phyloP scores from a whole-genome alignment of 2,113 vertebrate species.

The Asarcornis scutulata region DNA sequence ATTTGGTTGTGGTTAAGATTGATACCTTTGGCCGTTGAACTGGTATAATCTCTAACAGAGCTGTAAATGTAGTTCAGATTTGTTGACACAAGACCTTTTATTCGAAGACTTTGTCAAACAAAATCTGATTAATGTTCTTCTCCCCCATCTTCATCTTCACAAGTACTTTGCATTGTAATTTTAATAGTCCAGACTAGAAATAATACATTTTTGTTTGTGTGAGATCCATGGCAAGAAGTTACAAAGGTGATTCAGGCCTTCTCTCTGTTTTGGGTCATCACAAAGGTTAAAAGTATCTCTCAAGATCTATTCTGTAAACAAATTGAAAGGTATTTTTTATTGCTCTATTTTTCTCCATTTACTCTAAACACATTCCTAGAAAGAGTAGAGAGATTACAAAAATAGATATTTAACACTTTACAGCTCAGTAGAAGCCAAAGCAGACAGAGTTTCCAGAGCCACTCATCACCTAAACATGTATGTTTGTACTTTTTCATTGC shows the following conservation, averaged over 20 bases:
- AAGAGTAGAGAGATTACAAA: background rate
- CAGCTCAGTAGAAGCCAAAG: background rate
- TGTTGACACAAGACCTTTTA: conserved; percentile 52
- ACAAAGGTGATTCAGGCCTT: background rate
- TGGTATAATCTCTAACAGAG: conserved; percentile 26
- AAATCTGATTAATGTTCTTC: background rate
- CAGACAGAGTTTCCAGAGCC: background rate
- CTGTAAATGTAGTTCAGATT: conserved; percentile 11
- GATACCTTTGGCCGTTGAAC: conserved; percentile 56
- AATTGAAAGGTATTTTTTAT: background rate
- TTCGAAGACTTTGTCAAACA: conserved; percentile 11
- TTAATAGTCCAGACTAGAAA: background rate
- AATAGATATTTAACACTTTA: background rate
- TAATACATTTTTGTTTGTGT: background rate
- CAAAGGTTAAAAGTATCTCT: background rate
- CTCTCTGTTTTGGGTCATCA: background rate
- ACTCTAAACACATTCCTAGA: background rate
- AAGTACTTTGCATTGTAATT: background rate
- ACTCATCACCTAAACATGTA: background rate
- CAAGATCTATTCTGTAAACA: background rate
- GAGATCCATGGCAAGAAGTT: background rate
- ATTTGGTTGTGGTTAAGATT: conserved; percentile 17
- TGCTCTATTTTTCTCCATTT: background rate
- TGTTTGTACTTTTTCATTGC: background rate
- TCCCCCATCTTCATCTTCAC: background rate